Base-by-base conservation (phyloP, 2,888 invertebrate species). In the Sclerodermus sp. region DNA sequence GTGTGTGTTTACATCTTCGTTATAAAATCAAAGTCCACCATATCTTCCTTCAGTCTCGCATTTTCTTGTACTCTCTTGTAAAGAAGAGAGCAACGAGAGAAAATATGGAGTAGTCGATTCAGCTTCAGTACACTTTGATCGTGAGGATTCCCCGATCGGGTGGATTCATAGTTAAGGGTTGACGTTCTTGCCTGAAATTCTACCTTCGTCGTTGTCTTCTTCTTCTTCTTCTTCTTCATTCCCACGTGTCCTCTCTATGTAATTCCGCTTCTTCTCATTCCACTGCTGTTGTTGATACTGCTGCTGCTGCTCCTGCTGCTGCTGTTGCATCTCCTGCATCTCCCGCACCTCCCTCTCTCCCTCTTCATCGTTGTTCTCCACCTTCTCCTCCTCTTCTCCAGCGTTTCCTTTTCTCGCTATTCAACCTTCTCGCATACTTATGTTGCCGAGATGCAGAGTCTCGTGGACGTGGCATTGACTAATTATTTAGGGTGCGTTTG, bases 401-500 rank as follows among this genome's bases (percentile, higher is more conserved):
- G n/a, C n/a, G n/a, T n/a, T n/a, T n/a, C n/a, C n/a, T n/a, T n/a
- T n/a, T n/a, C n/a, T n/a, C n/a, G n/a, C n/a, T n/a, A n/a, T n/a
- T n/a, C n/a, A n/a, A n/a, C n/a, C n/a, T n/a, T n/a, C n/a, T n/a
- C n/a, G n/a, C n/a, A n/a, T n/a, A n/a, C n/a, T n/a, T n/a, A n/a
- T n/a, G n/a, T n/a, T n/a, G n/a, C n/a, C n/a, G n/a, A n/a, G n/a
- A n/a, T n/a, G n/a, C 32, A 14, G 31, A 14, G 42, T 38, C 38
- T 23, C 41, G 57, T 59, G 61, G 71, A 73, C 65, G 73, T 71
- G 73, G 71, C 74, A 71, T 69, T 71, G 75, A 74, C 75, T 76
- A 76, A 75, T 75, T 75, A 75, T 75, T 74, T 71, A 69, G 70
- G 71, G 69, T 70, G 72, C 68, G 58, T 42, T n/a, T n/a, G n/a